Evolutionary conservation across 2,797 vertebrate species (phyloP), one percentile per base, ranked within the genome.

Genomic region (Pogonophryne albipinna): DNA sequence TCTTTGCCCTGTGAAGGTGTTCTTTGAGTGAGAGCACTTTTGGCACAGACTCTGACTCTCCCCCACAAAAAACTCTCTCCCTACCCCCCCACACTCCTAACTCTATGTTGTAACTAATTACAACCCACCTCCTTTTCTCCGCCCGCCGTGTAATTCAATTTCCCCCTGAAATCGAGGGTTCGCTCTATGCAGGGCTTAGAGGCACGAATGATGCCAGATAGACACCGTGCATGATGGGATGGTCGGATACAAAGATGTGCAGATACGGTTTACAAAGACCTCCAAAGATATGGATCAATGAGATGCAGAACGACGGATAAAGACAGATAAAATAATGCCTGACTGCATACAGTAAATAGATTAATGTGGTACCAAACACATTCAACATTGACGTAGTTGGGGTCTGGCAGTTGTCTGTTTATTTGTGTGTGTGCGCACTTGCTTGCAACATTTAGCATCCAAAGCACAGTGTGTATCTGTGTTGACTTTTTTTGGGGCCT

Each of bases 91-190:
- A 45, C 65, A 20, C 45, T 69, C 74, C 62, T 51, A 58, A 62
- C 76, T 79, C 75, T 62, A 44, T 87, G 85, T 92, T 88, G 79
- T 86, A 85, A 83, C 86, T 91, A 91, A 93, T 92, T 89, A 84
- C 80, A 85, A 70, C 79, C 74, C 51, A 23, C 84, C 86, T 85
- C 76, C 70, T 73, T 79, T 83, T 78, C 79, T 88, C 78, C 38
- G 47, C 80, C 87, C 65, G 20, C 81, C 31, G 44, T 87, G 84
- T 90, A 92, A 93, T 93, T 92, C 55, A 89, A 89, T 93, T 91
- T 89, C 68, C 65, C 80, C 71, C 59, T 87, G 71, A 88, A 92
- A 92, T 89, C 73, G 80, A 84, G 78, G 61, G 73, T 86, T 85
- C 10, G 62, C 82, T 51, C 42, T 55, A 13, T 82, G 82, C 82